Conservation (phyloP, 1,140 invertebrate genomes). For the Anoplophora glabripennis region DNA sequence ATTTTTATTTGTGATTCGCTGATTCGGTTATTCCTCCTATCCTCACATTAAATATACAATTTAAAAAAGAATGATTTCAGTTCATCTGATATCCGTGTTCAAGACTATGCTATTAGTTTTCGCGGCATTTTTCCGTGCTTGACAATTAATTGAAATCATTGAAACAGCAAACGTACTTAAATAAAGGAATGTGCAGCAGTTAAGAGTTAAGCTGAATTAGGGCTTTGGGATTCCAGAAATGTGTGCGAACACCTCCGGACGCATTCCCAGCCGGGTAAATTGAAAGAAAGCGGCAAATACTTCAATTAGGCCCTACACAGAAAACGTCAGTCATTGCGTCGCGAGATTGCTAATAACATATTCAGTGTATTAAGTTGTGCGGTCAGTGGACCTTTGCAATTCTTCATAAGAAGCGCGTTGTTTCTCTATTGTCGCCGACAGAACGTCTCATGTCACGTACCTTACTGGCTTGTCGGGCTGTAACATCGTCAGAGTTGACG, state of each 20-base stretch:
- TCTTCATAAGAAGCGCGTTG: conserved; percentile 18
- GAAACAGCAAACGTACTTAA: too few relatives aligned
- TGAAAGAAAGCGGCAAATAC: conserved; percentile 22
- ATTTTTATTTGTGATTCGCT: too few relatives aligned
- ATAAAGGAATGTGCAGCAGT: conserved; percentile 9
- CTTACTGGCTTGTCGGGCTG: conserved; percentile 17
- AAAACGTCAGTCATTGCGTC: conserved; percentile 20
- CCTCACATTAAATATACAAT: too few relatives aligned
- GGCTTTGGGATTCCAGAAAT: conserved; percentile 23
- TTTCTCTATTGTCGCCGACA: conserved; percentile 23
- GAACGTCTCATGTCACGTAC: conserved; percentile 23
- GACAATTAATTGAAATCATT: too few relatives aligned
- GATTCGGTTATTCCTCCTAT: too few relatives aligned
- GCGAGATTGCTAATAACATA: conserved; percentile 25
- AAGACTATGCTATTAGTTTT: too few relatives aligned
- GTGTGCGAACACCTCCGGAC: conserved; percentile 25
- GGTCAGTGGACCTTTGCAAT: conserved; percentile 29
- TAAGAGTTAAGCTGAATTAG: conserved; percentile 14
- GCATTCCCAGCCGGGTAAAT: conserved; percentile 24
- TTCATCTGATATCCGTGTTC: too few relatives aligned
- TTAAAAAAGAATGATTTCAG: too few relatives aligned
- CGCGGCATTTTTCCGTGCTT: too few relatives aligned
- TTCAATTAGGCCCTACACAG: conserved; percentile 26
- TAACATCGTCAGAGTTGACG: conserved; percentile 15
- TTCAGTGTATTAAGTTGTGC: conserved; percentile 25